Percentiles rank a stretch among this genome's conserved stretches.
Conservation (phyloP, 2,113 vertebrate genomes). For the Chloropsis cyanopogon region DNA sequence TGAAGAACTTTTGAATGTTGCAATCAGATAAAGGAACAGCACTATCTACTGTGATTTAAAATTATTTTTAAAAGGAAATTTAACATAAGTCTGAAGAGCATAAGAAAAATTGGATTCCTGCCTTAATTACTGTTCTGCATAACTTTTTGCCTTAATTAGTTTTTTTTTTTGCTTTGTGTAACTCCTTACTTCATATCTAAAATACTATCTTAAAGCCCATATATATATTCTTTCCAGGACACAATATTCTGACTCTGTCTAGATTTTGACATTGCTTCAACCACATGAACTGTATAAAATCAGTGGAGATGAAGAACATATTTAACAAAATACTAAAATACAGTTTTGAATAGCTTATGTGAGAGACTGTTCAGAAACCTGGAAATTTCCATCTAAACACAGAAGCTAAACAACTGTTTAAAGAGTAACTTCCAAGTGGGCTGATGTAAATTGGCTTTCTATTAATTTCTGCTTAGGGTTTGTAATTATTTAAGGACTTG, state of each 20-base stretch:
- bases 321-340: not conserved
- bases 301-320: not conserved
- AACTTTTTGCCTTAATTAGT: not conserved
- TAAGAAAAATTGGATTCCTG: not conserved
- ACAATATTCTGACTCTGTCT: not conserved
- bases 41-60: not conserved
- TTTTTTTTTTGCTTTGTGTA: not conserved
- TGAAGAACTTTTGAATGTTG: not conserved
- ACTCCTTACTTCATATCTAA: not conserved
- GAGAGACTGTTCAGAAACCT: not conserved
- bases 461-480: not conserved
- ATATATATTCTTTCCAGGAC: not conserved
- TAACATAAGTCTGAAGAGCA: not conserved
- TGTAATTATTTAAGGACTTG: not conserved
- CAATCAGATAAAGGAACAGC: not conserved
- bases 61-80: not conserved
- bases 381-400: not conserved
- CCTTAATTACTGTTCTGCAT: not conserved
- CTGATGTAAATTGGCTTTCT: not conserved
- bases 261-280: not conserved
- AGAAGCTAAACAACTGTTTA: not conserved
- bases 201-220: not conserved
- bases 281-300: not conserved
- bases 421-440: not conserved
- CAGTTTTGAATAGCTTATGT: not conserved